Percentiles rank a stretch among this genome's conserved stretches.
Conservation (phyloP, 2,797 vertebrate genomes). For the Pseudochaenichthys georgianus region DNA sequence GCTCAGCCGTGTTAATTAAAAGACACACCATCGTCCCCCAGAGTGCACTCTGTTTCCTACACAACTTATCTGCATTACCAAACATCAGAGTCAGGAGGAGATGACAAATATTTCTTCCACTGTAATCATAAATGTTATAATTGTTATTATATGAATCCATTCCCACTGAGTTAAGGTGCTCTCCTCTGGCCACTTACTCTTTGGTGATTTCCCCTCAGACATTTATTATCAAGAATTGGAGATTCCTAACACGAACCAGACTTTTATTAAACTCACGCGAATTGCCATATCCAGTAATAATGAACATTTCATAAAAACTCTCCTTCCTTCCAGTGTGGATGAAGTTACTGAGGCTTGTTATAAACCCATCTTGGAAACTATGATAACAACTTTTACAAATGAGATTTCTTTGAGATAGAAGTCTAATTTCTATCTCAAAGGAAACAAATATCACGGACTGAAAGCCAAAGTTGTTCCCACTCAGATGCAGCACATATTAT, state of each 20-base stretch:
- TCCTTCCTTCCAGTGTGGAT: background rate
- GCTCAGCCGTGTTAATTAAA: slow-evolving; percentile 68
- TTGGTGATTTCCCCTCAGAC: slow-evolving; percentile 23
- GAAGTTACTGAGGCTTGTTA: background rate
- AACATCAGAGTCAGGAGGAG: slow-evolving; percentile 13
- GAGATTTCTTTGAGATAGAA: background rate
- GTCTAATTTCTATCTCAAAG: background rate
- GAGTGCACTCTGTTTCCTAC: slow-evolving; percentile 46
- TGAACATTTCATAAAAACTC: background rate
- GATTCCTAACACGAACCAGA: background rate
- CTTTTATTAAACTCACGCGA: slow-evolving; percentile 3
- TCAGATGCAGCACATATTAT: slow-evolving; percentile 4
- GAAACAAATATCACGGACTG: background rate
- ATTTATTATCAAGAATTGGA: slow-evolving; percentile 13
- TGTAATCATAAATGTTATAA: slow-evolving; percentile 41
- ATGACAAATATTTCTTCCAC: slow-evolving; percentile 2
- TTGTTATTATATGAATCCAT: background rate
- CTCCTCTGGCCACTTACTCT: slow-evolving; percentile 12
- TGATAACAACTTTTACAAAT: background rate
- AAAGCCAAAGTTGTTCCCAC: slow-evolving; percentile 18
- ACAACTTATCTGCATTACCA: slow-evolving; percentile 24
- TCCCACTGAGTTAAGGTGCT: background rate
- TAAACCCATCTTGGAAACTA: background rate
- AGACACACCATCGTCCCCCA: slow-evolving; percentile 34
- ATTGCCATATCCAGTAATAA: background rate